Conservation (phyloP, 1,140 invertebrate genomes). For the Lepidurus packardi region DNA sequence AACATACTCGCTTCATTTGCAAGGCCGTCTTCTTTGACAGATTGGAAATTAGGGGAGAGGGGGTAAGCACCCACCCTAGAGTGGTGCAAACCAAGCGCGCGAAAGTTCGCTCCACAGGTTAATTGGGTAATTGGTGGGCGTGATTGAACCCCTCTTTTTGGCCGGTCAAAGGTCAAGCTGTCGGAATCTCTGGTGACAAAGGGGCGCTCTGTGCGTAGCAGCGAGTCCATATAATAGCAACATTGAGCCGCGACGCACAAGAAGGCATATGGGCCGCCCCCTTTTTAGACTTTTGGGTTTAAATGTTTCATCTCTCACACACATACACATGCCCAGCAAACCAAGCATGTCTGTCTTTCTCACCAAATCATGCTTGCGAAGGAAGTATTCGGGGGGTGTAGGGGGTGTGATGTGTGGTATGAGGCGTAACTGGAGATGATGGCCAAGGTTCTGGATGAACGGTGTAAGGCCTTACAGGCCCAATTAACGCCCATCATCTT, state of each 20-base stretch:
- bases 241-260: background rate
- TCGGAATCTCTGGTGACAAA: constrained; percentile 8
- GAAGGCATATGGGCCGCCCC: constrained; percentile 16
- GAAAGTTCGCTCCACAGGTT: constrained; percentile 13
- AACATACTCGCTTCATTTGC: background rate
- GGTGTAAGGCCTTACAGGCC: background rate
- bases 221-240: constrained; percentile 11
- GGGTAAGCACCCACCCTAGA: background rate
- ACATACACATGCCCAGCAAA: background rate
- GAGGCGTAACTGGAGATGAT: constrained; percentile 21
- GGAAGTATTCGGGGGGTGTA: background rate
- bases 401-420: constrained; percentile 14
- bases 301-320: background rate
- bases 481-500: constrained; percentile 19
- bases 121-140: constrained; percentile 21
- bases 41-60: background rate
- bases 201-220: constrained; percentile 12
- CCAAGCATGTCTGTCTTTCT: constrained; percentile 18
- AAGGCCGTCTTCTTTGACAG: constrained; percentile 3
- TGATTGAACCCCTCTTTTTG: constrained; percentile 15
- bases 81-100: background rate
- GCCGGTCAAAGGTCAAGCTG: constrained; percentile 9
- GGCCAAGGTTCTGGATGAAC: constrained; percentile 20
- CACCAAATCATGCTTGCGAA: background rate
- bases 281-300: background rate